Base-by-base conservation (phyloP, 2,888 invertebrate species). In the Cheilosia vulpina region DNA sequence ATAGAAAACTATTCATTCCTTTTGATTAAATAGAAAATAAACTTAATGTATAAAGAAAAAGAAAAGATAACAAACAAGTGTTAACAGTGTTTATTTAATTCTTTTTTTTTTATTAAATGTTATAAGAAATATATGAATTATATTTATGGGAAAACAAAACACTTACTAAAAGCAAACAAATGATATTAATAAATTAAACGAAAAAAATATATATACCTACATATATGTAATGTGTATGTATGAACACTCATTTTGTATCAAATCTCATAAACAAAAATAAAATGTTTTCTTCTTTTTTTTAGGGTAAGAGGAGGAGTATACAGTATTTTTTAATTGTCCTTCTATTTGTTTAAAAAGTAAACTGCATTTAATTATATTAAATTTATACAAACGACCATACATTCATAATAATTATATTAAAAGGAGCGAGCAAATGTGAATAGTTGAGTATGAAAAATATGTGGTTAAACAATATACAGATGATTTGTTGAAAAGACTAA, bases 101-200 rank as follows among this genome's bases (percentile, higher is more conserved):
- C 2, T 31, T 71, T 11, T 60, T 31, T 38, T 52, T 41, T 24
- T 5, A 24, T 24, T 52, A 24, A 65, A 71, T 34, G 11, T 78
- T 58, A 60, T 24, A n/a, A 79, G 73, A 17, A 47, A 63, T 47
- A 62, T 24, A 68, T 24, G 13, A 24, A 52, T 2, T 1, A 50
- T 47, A 62, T 75, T 68, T 41, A 71, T 55, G 82, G 82, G 82
- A 82, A 82, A 82, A 69, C 60, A 82, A 82, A 82, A 82, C 82
- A 82, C 82, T 82, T 82, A 82, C 47, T 65, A 63, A 69, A 7
- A 47, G 19, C 15, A 45, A 9, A 60, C 58, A 66, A 52, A 76
- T 65, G 50, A 71, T 77, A 77, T 71, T 69, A 69, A 62, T 11
- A 60, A 60, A 80, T 47, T 34, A 63, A 63, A 57, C 31, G 31